These are phyloP conservation scores for Cydia amplana DNA, from an alignment of 1,140 invertebrate genomes.

Conservation along the genomic window DNA sequence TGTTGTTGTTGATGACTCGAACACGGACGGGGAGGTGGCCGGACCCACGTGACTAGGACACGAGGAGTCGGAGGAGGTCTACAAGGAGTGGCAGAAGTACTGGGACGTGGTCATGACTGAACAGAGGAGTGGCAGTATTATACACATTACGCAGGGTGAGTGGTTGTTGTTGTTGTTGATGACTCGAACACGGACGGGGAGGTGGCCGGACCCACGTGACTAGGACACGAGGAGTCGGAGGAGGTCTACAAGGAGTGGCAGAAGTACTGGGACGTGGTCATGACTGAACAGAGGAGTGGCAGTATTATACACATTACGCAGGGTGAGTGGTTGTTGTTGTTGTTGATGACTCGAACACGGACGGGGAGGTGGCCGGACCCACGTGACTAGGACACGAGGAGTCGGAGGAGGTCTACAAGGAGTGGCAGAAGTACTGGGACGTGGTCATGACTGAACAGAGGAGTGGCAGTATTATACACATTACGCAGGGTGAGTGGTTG, in stretches of 20 bases:
- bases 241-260: conserved; percentile 60
- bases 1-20: conserved; percentile 37
- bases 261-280: conserved; percentile 53
- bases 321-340: conserved; percentile 43
- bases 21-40: conserved; percentile 52
- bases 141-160: conserved; percentile 54
- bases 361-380: conserved; percentile 55
- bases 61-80: conserved; percentile 62
- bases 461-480: conserved; percentile 48
- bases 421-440: conserved; percentile 62
- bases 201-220: conserved; percentile 52
- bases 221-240: conserved; percentile 61
- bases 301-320: conserved; percentile 52
- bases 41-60: conserved; percentile 53
- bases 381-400: conserved; percentile 55
- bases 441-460: conserved; percentile 42
- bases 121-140: conserved; percentile 49
- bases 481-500: conserved; percentile 49
- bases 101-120: conserved; percentile 46
- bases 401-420: conserved; percentile 58
- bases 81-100: conserved; percentile 59
- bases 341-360: conserved; percentile 43
- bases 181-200: conserved; percentile 51
- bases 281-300: conserved; percentile 42
- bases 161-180: background rate